Evolutionary conservation across 2,113 vertebrate species (phyloP).

Genomic region (Microcebus tavaratra): DNA sequence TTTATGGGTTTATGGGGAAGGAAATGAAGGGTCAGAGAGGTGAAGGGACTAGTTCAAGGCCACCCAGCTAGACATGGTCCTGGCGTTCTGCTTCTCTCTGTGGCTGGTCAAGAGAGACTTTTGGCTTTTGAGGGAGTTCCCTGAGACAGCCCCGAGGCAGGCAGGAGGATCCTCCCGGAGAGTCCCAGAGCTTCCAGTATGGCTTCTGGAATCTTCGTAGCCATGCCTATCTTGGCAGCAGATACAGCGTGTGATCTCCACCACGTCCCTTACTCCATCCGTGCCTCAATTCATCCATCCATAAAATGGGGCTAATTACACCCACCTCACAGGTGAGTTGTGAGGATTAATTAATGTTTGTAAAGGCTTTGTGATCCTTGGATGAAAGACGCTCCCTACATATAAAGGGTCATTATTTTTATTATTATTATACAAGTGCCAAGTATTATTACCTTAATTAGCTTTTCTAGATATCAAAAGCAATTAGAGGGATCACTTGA

Average conservation of each 20-base stretch:
- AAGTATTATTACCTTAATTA: constrained; percentile 82
- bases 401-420: constrained; percentile 81
- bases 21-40: constrained; percentile 1
- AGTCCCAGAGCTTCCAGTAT: not conserved
- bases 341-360: constrained; percentile 81
- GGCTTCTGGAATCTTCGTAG: not conserved
- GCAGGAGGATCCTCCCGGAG: not conserved
- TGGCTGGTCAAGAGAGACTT: not conserved
- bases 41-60: not conserved
- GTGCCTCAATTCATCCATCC: constrained; percentile 68
- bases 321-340: constrained; percentile 75
- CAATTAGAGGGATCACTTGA: constrained; percentile 72
- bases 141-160: not conserved
- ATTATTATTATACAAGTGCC: constrained; percentile 82
- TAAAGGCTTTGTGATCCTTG: constrained; percentile 80
- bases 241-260: constrained; percentile 30
- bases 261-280: constrained; percentile 43
- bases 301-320: constrained; percentile 80
- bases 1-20: not conserved
- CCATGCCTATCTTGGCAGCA: not conserved
- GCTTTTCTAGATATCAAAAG: constrained; percentile 81
- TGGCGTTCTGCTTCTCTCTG: not conserved
- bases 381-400: constrained; percentile 77
- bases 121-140: not conserved
- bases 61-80: not conserved